Evolutionary conservation across 2,888 invertebrate species (phyloP).

Genomic region (Apotomis turbidana): DNA sequence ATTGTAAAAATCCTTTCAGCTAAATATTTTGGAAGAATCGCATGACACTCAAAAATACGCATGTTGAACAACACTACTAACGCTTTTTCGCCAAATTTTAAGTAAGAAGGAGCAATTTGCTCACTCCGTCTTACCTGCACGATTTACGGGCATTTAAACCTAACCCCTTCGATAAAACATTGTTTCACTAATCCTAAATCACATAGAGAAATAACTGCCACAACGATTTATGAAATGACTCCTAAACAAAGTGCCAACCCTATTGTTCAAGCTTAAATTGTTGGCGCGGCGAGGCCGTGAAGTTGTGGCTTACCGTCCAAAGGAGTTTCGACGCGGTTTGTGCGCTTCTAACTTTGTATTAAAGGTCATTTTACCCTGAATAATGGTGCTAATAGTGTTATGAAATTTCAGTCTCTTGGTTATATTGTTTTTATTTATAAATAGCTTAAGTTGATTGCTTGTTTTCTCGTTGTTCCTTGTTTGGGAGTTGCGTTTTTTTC

Average conservation of each 20-base stretch:
- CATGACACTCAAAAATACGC: no score
- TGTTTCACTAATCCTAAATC: no score
- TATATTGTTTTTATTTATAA: not conserved
- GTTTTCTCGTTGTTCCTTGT: not conserved
- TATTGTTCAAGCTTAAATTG: slow-evolving; percentile 13
- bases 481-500: not conserved
- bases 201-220: not conserved
- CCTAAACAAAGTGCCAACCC: slow-evolving; percentile 1
- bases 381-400: slow-evolving; percentile 6
- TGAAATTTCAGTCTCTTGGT: not conserved
- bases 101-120: no score
- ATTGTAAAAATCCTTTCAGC: no score
- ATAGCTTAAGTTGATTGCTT: not conserved
- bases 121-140: no score
- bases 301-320: slow-evolving; percentile 23
- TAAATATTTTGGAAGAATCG: no score
- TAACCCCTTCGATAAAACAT: no score
- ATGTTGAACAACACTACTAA: no score
- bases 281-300: slow-evolving; percentile 9
- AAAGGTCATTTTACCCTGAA: slow-evolving; percentile 6
- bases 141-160: no score
- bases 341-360: slow-evolving; percentile 13
- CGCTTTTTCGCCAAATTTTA: no score
- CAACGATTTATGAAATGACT: not conserved
- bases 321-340: slow-evolving; percentile 23